Evolutionary conservation across 2,888 invertebrate genomes (phyloP), one percentile per base, ranked within the genome.

Genomic region (Liposcelis brunnea): DNA sequence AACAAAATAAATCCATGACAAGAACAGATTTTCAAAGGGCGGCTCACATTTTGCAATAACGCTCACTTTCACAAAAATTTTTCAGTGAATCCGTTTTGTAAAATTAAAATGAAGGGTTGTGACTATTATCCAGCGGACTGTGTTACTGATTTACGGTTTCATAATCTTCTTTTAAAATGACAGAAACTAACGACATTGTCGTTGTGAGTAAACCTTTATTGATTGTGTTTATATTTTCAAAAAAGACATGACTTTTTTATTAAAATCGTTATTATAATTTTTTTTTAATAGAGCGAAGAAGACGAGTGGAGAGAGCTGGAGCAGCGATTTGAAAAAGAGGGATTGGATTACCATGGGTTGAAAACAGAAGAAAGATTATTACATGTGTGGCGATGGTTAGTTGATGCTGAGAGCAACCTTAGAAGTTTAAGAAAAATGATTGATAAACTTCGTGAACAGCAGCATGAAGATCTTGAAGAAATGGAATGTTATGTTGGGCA

Each of bases 381-480:
- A 34, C 59, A 62, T 51, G 58, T 63, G 21, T 64, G 63, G 63
- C 53, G 63, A 37, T 63, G 63, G 63, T 51, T 64, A 38, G 61
- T 60, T 16, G 64, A 64, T 54, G 61, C 63, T 19, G 64, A 64
- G 51, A 61, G 59, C 43, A 64, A 64, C 53, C 54, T 62, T 19
- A 56, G 58, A 33, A 61, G 61, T 32, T 57, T 61, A 2, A 51
- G 63, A 15, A 58, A 60, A 50, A 62, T 62, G 55, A 52, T 61
- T 46, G 64, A 64, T 49, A 64, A 64, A 53, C 52, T 63, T 15
- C 56, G 60, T 44, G 57, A 59, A 45, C 58, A 63, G 45, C 61
- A 62, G 46, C 56, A 59, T 51, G 60, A 63, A 51, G 63, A 64
- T 51, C 54, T 63, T 48, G 59, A 60, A 61, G 63, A 63, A 51